Evolutionary conservation across 2,113 vertebrate species (phyloP).

Genomic region (Lipotes vexillifer): DNA sequence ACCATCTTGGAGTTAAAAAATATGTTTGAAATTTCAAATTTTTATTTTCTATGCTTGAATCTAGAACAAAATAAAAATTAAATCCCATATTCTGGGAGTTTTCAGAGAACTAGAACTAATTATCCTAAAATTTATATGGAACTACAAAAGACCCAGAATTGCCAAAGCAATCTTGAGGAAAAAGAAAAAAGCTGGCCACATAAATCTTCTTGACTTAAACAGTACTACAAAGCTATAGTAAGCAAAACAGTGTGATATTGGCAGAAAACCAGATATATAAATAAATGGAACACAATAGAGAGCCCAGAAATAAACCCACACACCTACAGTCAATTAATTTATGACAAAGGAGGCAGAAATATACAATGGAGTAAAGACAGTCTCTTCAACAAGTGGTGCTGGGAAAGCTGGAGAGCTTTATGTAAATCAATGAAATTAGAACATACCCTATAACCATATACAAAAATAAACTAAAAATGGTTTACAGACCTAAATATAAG

Average conservation of each 20-base stretch:
- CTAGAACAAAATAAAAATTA: background rate
- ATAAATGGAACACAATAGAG: background rate
- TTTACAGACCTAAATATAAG: background rate
- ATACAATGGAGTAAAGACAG: background rate
- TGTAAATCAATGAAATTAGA: background rate
- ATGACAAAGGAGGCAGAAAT: background rate
- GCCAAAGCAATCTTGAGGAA: background rate
- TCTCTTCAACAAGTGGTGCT: background rate
- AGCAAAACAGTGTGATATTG: background rate
- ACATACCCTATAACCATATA: background rate
- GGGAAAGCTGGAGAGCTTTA: background rate
- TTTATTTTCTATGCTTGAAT: background rate
- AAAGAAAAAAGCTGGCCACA: background rate
- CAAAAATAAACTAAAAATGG: background rate
- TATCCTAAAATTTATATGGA: background rate
- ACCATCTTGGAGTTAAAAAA: background rate
- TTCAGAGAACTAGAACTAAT: background rate
- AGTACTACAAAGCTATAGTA: background rate
- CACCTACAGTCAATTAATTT: background rate
- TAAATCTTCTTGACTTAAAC: background rate
- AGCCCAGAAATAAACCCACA: background rate
- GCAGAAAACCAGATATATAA: background rate
- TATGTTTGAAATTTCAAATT: background rate
- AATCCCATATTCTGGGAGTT: background rate
- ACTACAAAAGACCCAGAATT: background rate